Base-by-base conservation (phyloP, 2,113 vertebrate species). In the Coptodon bakossiorum region DNA sequence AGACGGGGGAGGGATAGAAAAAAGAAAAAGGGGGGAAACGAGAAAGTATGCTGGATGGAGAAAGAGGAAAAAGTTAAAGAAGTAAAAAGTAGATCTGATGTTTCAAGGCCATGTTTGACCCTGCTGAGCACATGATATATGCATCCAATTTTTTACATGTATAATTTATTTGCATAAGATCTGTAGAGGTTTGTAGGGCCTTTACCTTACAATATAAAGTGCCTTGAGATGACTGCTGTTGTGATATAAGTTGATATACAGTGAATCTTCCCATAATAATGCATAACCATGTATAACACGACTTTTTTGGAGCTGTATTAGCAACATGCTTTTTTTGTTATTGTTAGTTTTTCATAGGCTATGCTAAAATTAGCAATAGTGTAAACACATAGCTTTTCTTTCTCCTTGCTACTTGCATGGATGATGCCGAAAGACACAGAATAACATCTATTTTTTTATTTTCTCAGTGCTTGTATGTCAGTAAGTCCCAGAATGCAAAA, bases 51-150 rank as follows among this genome's bases (percentile, higher is more conserved):
- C 34, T 54, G 54, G 48, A 38, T 14, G 22, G 14, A 29, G 19
- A 80, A 84, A 17, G 45, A 36, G 6, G 56, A 16, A 84, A 76
- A 54, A 34, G 61, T 78, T 12, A 84, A 34, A 80, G 13, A 83
- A 40, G 9, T 29, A 4, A 53, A 43, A 57, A 24, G 22, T 48
- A 50, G 71, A 76, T 17, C 43, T 17, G 43, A 29, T 29, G 14
- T 29, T 48, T 76, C 2, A 48, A 19, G 71, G 43, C 24, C 43
- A 76, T 19, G 24, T 76, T 76, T 19, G 24, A 29, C 24, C 24
- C 12, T 45, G 3, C 71, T 76, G 43, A 48, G 14, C 3, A 76
- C 24, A 76, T 31, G 5, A 29, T 48, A 31, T 7, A 3, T 76
- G 43, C 43, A 76, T 0, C 40, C 5, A 43, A 48, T 73, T 73